Conservation (phyloP, 2,113 vertebrate species). For the Anoplopoma fimbria region DNA sequence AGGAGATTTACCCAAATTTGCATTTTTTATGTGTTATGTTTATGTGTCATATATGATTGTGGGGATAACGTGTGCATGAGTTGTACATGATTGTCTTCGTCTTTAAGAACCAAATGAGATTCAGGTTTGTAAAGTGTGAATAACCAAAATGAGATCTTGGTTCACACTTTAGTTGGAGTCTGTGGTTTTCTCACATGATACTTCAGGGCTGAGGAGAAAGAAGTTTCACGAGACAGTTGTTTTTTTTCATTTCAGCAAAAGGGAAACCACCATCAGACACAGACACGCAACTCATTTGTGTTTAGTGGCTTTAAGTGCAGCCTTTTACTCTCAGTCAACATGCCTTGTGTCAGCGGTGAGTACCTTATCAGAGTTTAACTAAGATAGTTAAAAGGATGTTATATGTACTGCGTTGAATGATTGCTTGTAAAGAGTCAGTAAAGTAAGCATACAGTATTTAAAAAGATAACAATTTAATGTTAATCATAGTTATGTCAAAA, state of each 20-base stretch:
- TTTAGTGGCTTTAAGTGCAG: constrained; percentile 21
- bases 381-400: background rate
- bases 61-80: background rate
- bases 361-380: constrained; percentile 17
- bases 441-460: background rate
- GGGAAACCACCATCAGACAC: constrained; percentile 63
- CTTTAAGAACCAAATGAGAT: too few species aligned
- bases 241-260: constrained; percentile 17
- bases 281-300: background rate
- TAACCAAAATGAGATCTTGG: background rate
- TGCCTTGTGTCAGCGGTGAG: constrained; percentile 69
- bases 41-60: background rate
- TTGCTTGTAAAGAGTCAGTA: background rate
- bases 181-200: constrained; percentile 39
- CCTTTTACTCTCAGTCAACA: constrained; percentile 22
- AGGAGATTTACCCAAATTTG: background rate
- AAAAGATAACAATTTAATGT: too few species aligned
- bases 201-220: background rate
- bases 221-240: background rate
- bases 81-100: background rate
- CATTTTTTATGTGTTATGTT: background rate
- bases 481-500: background rate
- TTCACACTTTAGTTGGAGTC: background rate
- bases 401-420: background rate
- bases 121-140: too few species aligned